Conservation (phyloP, 2,797 vertebrate species). For the Pantherophis vulpinus region DNA sequence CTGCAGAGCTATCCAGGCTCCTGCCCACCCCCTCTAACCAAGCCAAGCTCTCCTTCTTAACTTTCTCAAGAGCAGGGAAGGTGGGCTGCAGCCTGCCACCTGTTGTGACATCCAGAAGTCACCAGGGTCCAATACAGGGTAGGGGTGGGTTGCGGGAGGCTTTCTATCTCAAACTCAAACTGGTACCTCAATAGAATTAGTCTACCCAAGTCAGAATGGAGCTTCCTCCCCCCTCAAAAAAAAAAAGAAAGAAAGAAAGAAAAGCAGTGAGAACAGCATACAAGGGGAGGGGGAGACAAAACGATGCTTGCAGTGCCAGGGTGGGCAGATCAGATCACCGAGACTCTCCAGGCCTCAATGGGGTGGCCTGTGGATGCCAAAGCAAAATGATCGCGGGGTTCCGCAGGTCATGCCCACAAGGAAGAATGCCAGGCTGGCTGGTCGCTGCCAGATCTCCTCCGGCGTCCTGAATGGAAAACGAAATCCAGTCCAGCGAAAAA, state of each 20-base stretch:
- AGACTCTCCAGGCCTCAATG: not conserved
- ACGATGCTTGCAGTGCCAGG: not conserved
- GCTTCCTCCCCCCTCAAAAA: rapidly evolving
- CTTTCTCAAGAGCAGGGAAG: not conserved
- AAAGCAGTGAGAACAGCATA: not conserved
- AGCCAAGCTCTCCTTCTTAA: not conserved
- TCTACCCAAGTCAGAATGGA: not conserved
- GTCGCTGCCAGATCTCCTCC: not conserved
- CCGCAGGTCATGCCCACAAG: not conserved
- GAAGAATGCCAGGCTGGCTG: not conserved
- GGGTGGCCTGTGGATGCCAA: not conserved
- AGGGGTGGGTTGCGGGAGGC: not conserved
- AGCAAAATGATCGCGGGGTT: not conserved
- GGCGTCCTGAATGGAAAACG: not conserved
- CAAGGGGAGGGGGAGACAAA: not conserved
- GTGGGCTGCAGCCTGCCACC: not conserved
- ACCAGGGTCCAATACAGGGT: not conserved
- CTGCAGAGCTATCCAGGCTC: too few species aligned
- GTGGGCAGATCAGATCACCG: not conserved
- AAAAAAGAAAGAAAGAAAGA: not conserved
- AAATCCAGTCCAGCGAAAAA: not conserved
- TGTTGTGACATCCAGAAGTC: not conserved
- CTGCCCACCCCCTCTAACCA: not conserved
- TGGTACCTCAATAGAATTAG: not conserved
- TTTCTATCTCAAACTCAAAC: not conserved